A percentile compares a stretch with the other conserved stretches of the same genome.
Evolutionary conservation across 1,140 invertebrate genomes (phyloP).

Genomic region (Papilio xuthus): DNA sequence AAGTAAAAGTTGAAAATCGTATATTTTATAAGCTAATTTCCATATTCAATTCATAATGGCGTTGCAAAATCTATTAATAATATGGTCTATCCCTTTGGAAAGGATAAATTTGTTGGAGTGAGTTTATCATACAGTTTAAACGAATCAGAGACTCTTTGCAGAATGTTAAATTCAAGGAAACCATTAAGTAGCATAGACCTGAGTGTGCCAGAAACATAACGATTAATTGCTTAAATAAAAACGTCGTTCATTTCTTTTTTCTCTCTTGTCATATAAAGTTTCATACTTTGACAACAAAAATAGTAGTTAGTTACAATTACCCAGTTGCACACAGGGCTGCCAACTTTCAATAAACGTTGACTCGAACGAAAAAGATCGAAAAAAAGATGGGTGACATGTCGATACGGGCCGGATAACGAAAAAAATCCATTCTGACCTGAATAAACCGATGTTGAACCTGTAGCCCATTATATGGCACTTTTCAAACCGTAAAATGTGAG

Average conservation of each 20-base stretch:
- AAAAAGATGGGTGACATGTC: too few species aligned
- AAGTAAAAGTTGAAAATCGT: slow-evolving; percentile 27
- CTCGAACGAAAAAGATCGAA: background rate
- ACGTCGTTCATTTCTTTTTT: background rate
- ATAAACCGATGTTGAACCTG: too few species aligned
- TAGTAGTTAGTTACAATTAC: slow-evolving; percentile 27
- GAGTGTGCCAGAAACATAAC: background rate
- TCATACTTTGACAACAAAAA: slow-evolving; percentile 23
- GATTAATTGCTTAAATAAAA: background rate
- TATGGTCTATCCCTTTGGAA: background rate
- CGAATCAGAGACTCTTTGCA: too few species aligned
- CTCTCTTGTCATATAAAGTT: background rate
- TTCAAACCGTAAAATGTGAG: too few species aligned
- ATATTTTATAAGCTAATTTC: slow-evolving; percentile 25
- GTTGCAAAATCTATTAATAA: slow-evolving; percentile 8
- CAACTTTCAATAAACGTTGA: background rate
- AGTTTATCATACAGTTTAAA: background rate
- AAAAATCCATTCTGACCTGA: too few species aligned
- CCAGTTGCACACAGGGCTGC: background rate
- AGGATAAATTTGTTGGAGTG: background rate
- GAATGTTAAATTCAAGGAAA: too few species aligned
- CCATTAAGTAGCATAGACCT: too few species aligned
- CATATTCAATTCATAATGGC: background rate
- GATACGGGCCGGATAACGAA: too few species aligned
- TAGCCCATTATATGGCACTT: too few species aligned